Evolutionary conservation across 1,140 invertebrate species (phyloP).

Genomic region (Helicoverpa armigera): DNA sequence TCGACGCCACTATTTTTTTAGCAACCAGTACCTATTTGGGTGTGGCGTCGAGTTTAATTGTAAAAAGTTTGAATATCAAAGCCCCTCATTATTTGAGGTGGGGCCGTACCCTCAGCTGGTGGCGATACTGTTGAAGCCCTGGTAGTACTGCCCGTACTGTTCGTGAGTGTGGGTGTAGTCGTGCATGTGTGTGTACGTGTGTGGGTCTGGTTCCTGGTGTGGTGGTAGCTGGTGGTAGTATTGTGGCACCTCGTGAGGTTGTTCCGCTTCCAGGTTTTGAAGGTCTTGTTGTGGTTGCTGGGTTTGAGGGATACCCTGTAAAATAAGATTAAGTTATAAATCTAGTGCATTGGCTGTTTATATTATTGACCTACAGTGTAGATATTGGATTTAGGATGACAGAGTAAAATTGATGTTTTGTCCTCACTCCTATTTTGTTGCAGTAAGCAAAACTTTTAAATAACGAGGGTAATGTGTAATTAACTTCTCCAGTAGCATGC

Average conservation of each 20-base stretch:
- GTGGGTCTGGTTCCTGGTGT: constrained; percentile 31
- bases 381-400: too few species aligned
- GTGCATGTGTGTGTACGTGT: constrained; percentile 31
- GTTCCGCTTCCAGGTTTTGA: constrained; percentile 29
- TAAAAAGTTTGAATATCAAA: constrained; percentile 46
- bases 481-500: too few species aligned
- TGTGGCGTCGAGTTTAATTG: neutral
- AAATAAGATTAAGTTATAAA: neutral
- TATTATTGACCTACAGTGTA: too few species aligned
- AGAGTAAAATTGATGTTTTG: too few species aligned
- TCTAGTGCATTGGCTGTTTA: too few species aligned
- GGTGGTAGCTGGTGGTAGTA: constrained; percentile 51
- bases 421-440: too few species aligned
- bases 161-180: constrained; percentile 46
- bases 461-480: too few species aligned
- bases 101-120: constrained; percentile 68
- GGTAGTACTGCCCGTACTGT: constrained; percentile 64
- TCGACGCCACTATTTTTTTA: neutral
- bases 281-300: constrained; percentile 44
- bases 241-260: constrained; percentile 23
- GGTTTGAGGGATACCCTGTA: constrained; percentile 24
- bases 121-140: constrained; percentile 61
- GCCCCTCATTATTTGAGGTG: constrained; percentile 37
- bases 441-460: too few species aligned
- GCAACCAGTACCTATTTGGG: neutral